Evolutionary conservation across 2,113 vertebrate genomes (phyloP).

Genomic region (Quiscalus mexicanus): DNA sequence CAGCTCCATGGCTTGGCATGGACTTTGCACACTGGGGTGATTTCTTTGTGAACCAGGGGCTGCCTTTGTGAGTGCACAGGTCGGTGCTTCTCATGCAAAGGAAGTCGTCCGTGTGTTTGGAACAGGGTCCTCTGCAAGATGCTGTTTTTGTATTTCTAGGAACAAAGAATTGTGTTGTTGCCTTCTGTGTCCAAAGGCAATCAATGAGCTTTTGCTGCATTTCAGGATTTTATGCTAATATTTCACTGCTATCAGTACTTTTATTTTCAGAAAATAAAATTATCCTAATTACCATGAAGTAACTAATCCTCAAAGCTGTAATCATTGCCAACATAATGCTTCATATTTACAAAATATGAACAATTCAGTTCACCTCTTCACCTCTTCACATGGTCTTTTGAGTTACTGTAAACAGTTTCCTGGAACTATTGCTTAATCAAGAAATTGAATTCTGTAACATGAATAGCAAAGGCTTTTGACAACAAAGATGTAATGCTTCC

Average conservation of each 20-base stretch:
- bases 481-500: background rate
- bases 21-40: background rate
- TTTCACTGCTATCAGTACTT: background rate
- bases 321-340: background rate
- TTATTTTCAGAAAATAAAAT: background rate
- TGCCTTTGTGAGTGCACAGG: background rate
- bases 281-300: slow-evolving; percentile 7
- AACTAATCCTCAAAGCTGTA: slow-evolving; percentile 12
- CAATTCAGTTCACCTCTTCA: background rate
- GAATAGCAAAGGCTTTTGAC: background rate
- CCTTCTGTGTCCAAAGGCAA: background rate
- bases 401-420: background rate
- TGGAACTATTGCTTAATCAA: background rate
- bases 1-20: background rate
- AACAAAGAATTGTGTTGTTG: background rate
- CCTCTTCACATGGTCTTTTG: background rate
- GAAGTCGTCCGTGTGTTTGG: background rate
- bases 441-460: background rate
- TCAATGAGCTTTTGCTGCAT: background rate
- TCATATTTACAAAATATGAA: background rate
- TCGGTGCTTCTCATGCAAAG: background rate
- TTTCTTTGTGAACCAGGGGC: background rate
- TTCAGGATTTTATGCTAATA: background rate
- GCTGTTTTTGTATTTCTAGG: background rate
- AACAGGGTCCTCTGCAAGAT: background rate